Percentiles rank a stretch among this genome's conserved stretches.
Conservation (phyloP, 2,113 vertebrate species). For the Hipposideros armiger region DNA sequence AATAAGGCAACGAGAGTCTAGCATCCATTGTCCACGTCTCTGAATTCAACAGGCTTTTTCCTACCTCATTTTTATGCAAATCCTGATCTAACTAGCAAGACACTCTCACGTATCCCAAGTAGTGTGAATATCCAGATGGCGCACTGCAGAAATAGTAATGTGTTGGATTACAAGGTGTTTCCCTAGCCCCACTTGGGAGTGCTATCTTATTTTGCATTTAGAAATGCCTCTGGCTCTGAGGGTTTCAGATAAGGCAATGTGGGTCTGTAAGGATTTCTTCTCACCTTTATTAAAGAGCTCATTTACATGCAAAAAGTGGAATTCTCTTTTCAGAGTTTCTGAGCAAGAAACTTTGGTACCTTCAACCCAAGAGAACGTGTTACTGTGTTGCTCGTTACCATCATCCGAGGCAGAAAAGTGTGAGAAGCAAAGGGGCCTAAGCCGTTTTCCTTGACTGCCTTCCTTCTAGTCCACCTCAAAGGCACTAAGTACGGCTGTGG, state of each 20-base stretch:
- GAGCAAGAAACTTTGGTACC: neutral
- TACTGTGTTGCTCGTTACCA: neutral
- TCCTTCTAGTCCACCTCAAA: constrained; percentile 88
- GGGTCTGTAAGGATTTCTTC: neutral
- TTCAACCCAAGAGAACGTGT: neutral
- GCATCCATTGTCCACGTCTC: neutral
- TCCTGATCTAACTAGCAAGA: neutral
- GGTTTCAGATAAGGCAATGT: neutral
- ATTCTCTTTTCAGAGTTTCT: neutral
- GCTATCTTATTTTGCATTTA: neutral
- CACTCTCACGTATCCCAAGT: neutral
- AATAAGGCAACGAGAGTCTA: accelerated
- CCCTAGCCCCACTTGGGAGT: neutral
- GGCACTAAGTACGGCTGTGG: constrained; percentile 93
- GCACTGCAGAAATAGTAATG: neutral
- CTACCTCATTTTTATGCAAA: neutral
- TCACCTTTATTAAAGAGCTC: neutral
- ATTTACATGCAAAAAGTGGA: neutral
- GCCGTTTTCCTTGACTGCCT: constrained; percentile 79
- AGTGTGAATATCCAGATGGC: neutral
- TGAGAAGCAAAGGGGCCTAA: neutral
- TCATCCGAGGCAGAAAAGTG: neutral
- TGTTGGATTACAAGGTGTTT: neutral
- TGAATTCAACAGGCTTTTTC: neutral
- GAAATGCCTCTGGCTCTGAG: neutral